Percentiles rank a stretch among this genome's conserved stretches.
Conservation (phyloP, 1,140 invertebrate genomes). For the Stenopsyche tienmushanensis region DNA sequence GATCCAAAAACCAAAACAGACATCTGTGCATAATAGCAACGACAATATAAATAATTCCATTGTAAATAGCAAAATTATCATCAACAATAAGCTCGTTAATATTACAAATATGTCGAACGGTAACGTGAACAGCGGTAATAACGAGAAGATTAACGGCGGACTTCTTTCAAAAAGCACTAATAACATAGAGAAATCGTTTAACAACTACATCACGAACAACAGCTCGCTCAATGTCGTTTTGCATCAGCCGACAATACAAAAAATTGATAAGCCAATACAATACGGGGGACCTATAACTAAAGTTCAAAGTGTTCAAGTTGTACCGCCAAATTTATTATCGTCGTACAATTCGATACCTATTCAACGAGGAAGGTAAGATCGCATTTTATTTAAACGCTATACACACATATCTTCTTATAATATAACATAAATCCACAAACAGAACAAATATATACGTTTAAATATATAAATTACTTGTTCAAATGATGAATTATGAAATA, state of each 20-base stretch:
- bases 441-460: neutral
- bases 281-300: slow-evolving; percentile 26
- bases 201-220: slow-evolving; percentile 29
- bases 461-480: neutral
- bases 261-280: slow-evolving; percentile 16
- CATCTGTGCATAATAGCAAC: slow-evolving; percentile 30
- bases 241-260: slow-evolving; percentile 17
- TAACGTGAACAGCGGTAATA: slow-evolving; percentile 20
- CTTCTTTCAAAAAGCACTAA: slow-evolving; percentile 1
- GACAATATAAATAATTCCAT: slow-evolving; percentile 34
- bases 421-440: too few species aligned
- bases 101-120: slow-evolving; percentile 35
- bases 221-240: slow-evolving; percentile 22
- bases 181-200: slow-evolving; percentile 5
- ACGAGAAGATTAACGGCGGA: neutral
- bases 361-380: slow-evolving; percentile 22
- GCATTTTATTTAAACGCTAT: neutral
- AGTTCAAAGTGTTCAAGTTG: slow-evolving; percentile 38
- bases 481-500: neutral
- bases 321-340: slow-evolving; percentile 33
- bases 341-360: slow-evolving; percentile 31
- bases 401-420: too few species aligned
- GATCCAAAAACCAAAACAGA: slow-evolving; percentile 31
- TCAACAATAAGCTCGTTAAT: slow-evolving; percentile 39
- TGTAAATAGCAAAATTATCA: slow-evolving; percentile 38